Conservation (phyloP, 2,888 invertebrate genomes). For the Scaeva pyrastri region DNA sequence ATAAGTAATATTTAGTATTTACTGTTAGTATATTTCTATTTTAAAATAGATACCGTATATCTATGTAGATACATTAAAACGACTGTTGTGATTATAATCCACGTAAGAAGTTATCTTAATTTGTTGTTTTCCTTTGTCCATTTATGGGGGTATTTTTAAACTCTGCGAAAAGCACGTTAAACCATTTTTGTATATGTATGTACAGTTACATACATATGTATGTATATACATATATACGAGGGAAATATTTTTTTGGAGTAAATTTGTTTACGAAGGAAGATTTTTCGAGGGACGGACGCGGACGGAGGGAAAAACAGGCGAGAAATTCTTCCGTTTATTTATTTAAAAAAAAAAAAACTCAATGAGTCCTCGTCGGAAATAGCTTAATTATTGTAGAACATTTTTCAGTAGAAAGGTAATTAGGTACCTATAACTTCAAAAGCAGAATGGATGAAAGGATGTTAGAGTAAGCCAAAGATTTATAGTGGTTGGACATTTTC, state of each 20-base stretch:
- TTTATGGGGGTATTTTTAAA: slow-evolving; percentile 27
- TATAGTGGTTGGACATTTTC: slow-evolving; percentile 6
- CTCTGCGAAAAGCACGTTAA: slow-evolving; percentile 25
- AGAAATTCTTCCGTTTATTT: slow-evolving; percentile 34
- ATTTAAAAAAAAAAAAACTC: slow-evolving; percentile 58
- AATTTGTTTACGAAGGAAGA: slow-evolving; percentile 29
- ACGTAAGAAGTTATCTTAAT: slow-evolving; percentile 57
- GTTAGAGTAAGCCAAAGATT: not conserved
- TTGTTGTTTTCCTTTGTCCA: slow-evolving; percentile 25
- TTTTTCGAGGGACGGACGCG: not conserved
- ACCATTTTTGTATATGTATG: not conserved
- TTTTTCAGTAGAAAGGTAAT: slow-evolving; percentile 34
- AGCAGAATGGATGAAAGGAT: slow-evolving; percentile 22
- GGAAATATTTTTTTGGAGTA: slow-evolving; percentile 25
- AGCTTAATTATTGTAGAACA: slow-evolving; percentile 33
- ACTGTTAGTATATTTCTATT: slow-evolving; percentile 14
- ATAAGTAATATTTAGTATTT: not conserved
- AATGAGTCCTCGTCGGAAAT: not conserved
- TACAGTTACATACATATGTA: no score
- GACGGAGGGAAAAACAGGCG: not conserved
- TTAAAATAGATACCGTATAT: slow-evolving; percentile 53
- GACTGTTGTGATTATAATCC: slow-evolving; percentile 66
- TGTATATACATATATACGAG: not conserved
- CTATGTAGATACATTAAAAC: slow-evolving; percentile 61
- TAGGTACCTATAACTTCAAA: slow-evolving; percentile 42